phyloP scores from a whole-genome alignment of 2,888 invertebrate species.

The Daptonema setosum region DNA sequence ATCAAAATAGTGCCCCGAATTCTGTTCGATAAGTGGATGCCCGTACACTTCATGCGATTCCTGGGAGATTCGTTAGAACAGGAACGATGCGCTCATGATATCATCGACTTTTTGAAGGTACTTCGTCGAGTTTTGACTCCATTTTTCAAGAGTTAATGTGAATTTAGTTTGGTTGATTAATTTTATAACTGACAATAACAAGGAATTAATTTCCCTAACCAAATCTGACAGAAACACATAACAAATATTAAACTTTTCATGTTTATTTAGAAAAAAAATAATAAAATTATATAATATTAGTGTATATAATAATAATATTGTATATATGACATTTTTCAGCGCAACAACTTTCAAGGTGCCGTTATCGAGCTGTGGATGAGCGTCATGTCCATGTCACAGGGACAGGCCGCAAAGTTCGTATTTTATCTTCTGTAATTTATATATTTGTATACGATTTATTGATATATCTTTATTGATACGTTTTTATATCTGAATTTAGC shows the following conservation, averaged over 20 bases:
- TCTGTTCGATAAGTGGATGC: conserved; percentile 64
- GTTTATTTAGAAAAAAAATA: too few relatives aligned
- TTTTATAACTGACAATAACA: too few relatives aligned
- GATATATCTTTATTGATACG: background rate
- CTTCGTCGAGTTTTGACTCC: too few relatives aligned
- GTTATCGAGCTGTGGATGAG: conserved; percentile 77
- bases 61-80: conserved; percentile 47
- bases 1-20: conserved; percentile 50
- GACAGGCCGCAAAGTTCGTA: conserved; percentile 18
- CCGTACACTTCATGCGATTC: conserved; percentile 48
- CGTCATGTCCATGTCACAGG: conserved; percentile 35
- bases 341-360: conserved; percentile 62
- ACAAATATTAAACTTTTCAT: too few relatives aligned
- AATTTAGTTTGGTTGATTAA: background rate
- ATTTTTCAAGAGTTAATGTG: conserved; percentile 3
- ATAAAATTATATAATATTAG: too few relatives aligned
- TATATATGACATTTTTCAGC: conserved; percentile 40
- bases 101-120: conserved; percentile 41
- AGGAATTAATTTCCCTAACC: too few relatives aligned
- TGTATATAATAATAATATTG: background rate
- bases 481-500: background rate
- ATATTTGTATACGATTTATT: background rate
- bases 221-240: too few relatives aligned
- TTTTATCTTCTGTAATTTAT: background rate
- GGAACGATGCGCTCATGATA: conserved; percentile 43